Evolutionary conservation across 2,888 invertebrate species (phyloP).

Genomic region (Pyrgus malvae): DNA sequence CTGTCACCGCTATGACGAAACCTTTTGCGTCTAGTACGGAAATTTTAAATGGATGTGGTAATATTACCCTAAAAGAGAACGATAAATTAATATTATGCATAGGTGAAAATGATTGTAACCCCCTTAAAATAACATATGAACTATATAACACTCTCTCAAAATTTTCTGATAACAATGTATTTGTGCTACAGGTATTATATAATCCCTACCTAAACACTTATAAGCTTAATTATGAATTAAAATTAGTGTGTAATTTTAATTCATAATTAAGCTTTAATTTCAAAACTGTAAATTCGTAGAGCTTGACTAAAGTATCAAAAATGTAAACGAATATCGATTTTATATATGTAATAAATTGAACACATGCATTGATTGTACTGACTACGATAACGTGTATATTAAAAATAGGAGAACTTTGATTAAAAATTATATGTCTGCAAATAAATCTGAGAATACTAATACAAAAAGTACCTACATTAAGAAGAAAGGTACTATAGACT

Average conservation of each 20-base stretch:
- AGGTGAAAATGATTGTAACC: conserved; percentile 13
- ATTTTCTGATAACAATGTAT: not conserved
- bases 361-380: not conserved
- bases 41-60: too few species aligned
- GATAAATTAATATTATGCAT: not conserved
- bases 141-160: not conserved
- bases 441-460: not conserved
- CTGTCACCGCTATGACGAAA: too few species aligned
- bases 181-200: not conserved
- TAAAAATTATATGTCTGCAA: not conserved
- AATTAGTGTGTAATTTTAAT: not conserved
- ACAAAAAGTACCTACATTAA: too few species aligned
- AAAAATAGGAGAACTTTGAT: not conserved
- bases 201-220: not conserved
- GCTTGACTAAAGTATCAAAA: not conserved
- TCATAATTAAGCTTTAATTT: too few species aligned
- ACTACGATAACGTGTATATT: not conserved
- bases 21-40: too few species aligned
- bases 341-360: too few species aligned
- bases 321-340: too few species aligned
- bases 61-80: not conserved
- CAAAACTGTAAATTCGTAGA: not conserved
- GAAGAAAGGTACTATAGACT: not conserved
- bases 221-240: not conserved
- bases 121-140: conserved; percentile 1